Base-by-base conservation (phyloP, 2,113 vertebrate genomes). In the Crotalus helleri region DNA sequence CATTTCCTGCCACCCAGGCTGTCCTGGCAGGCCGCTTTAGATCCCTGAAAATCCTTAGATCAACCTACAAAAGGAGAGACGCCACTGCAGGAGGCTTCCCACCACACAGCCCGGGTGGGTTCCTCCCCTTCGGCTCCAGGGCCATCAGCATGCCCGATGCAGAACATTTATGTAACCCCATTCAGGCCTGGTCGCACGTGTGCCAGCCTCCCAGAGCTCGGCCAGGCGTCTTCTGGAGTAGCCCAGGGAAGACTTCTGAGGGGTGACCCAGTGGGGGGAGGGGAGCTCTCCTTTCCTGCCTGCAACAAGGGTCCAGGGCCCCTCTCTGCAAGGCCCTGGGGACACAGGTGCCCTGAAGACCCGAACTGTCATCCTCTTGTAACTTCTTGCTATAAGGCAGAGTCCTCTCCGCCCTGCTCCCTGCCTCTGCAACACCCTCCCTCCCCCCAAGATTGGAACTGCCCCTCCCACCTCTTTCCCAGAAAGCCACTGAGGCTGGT, bases 31-130 rank as follows among this genome's bases (percentile, higher is more conserved):
- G 96, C 57, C 95, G 94, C 94, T 97, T 97, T 64, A 95, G 96
- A 97, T 97, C 96, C 94, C 89, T 88, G 2, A 95, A 97, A 98
- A 98, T 97, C 97, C 97, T 98, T 96, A 97, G 95, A 97, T 98
- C 97, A 97, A 97, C 95, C 97, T 97, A 97, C 96, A 96, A 97
- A 88, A 96, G 95, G 94, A 97, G 97, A 96, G 96, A 89, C 96
- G 94, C 96, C 55, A 93, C 95, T 92, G 97, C 94, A 74, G 96
- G 97, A 94, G 91, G 91, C 69, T 94, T 95, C 94, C 94, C 92
- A 96, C 96, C 24, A 81, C 90, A 93, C n/a, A 17, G 93, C 95
- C 89, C 95, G 96, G 94, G 93, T 53, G 88, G 58, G 94, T 59
- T 93, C 57, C 87, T n/a, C 29, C 57, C 88, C 23, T 46, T 9